A percentile compares a stretch with the other conserved stretches of the same genome.
phyloP scores from a whole-genome alignment of 1,140 invertebrate species.

The Eurytemora carolleeae region DNA sequence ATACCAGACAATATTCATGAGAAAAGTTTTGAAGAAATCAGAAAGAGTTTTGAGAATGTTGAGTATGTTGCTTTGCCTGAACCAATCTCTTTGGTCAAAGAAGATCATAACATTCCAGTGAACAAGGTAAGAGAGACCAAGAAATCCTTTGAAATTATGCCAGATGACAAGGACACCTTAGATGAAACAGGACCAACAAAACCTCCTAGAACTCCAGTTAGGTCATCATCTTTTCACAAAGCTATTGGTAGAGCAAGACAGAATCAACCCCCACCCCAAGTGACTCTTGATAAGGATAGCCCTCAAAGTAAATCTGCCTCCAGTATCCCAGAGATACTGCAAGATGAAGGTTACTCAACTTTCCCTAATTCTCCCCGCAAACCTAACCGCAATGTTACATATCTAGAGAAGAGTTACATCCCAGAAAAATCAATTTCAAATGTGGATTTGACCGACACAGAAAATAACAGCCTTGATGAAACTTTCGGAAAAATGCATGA shows the following conservation, averaged over 20 bases:
- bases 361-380: not conserved
- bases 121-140: not conserved
- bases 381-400: not conserved
- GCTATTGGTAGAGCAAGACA: not conserved
- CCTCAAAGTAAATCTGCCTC: not conserved
- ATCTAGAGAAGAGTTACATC: not conserved
- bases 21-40: constrained; percentile 4
- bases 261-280: not conserved
- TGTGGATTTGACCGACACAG: not conserved
- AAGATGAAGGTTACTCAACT: not conserved
- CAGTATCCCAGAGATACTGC: not conserved
- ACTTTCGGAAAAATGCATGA: not conserved
- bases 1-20: not conserved
- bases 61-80: not conserved
- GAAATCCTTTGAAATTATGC: constrained; percentile 6
- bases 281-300: not conserved
- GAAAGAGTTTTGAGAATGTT: not conserved
- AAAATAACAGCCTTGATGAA: not conserved
- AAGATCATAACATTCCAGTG: not conserved
- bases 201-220: not conserved
- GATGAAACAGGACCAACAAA: not conserved
- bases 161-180: not conserved
- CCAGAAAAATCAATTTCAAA: not conserved
- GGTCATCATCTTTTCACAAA: not conserved
- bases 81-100: too few species aligned